These are phyloP conservation scores for Pipistrellus nathusii DNA, from an alignment of 2,797 vertebrate genomes.

Conservation along the genomic window DNA sequence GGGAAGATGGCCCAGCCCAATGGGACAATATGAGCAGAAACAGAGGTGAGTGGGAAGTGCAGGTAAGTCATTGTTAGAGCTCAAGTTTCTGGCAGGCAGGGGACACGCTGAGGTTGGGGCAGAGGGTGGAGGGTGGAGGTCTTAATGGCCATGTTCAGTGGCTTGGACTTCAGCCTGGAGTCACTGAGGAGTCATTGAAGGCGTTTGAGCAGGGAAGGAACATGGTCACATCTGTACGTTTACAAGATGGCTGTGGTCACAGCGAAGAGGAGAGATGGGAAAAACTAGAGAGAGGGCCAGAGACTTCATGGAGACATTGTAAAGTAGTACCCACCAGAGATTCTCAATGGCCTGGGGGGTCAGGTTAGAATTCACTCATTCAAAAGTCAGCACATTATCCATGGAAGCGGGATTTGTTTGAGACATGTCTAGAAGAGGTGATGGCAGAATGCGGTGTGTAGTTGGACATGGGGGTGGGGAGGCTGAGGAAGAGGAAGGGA, in stretches of 20 bases:
- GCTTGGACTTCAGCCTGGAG: not conserved
- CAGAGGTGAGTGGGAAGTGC: not conserved
- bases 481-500: not conserved
- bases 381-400: not conserved
- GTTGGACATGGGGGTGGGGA: not conserved
- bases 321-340: not conserved
- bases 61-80: rapidly evolving
- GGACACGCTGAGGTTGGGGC: rapidly evolving
- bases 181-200: not conserved
- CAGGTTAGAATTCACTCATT: not conserved
- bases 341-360: not conserved
- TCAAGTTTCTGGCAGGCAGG: not conserved
- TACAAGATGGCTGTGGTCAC: not conserved
- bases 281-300: not conserved
- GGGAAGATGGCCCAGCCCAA: not conserved
- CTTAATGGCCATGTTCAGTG: rapidly evolving
- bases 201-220: not conserved
- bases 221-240: not conserved
- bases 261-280: not conserved
- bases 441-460: not conserved
- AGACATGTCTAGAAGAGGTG: not conserved
- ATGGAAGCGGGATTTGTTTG: not conserved
- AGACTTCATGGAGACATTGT: not conserved
- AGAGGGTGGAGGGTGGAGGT: not conserved
- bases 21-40: not conserved